Base-by-base conservation (phyloP, 2,888 invertebrate species). In the Drosophila austrosaltans region DNA sequence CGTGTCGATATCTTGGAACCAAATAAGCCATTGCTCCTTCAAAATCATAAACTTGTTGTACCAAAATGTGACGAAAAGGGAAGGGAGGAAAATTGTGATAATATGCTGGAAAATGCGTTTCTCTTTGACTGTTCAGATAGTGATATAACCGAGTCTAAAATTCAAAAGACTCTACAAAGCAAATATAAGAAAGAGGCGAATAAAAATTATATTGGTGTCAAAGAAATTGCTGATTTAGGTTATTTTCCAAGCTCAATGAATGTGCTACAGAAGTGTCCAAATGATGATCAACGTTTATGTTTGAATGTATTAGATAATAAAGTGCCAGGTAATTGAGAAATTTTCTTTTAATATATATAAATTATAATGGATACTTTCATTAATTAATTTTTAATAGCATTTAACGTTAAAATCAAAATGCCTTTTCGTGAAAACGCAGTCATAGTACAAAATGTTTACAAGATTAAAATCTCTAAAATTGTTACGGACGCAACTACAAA, bases 401-500 rank as follows among this genome's bases (percentile, higher is more conserved):
- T 83, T 59, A 83, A 69, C 48, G 78, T 91, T 3, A 89, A 89
- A 77, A 68, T 91, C 8, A 87, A 91, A 70, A 82, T 91, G 60
- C 89, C 92, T 5, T 91, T 91, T 56, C 71, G 81, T 2, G 82
- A 90, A 56, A 91, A 91, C 57, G 65, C 74, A 1, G 68, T 89
- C 6, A 60, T 71, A 6, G 59, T 67, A 6, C 39, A 39, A 7
- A 81, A 87, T 30, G 39, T 58, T 8, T 73, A 79, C 7, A 82
- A 74, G 28, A 81, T 89, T 1, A 89, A 89, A 53, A 86, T 91
- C 8, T 73, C 81, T 1, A 78, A 73, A 72, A 82, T 91, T 53
- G 64, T 90, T 8, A 86, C 82, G 20, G 91, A 91, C 72, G 90
- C 89, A 4, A 91, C 90, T 1, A 86, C 84, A n/a, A 82, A 74